These are phyloP conservation scores for Heloderma charlesbogerti DNA, from an alignment of 2,113 vertebrate genomes.

Conservation along the genomic window DNA sequence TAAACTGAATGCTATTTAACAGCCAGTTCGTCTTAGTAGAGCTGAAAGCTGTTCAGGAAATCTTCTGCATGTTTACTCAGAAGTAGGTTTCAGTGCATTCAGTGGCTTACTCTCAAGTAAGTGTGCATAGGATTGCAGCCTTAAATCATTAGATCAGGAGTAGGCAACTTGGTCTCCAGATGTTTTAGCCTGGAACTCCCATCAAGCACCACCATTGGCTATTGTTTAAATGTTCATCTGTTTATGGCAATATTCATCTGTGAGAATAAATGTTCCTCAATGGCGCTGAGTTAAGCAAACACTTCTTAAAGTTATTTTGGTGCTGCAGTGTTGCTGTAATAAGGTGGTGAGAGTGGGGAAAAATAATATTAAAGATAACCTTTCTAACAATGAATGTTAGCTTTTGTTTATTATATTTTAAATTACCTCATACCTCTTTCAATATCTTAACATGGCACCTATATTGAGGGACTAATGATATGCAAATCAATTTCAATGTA, in stretches of 20 bases:
- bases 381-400: neutral
- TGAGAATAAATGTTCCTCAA: neutral
- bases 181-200: no score
- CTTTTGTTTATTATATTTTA: neutral
- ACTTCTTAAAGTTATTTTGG: neutral
- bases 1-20: neutral
- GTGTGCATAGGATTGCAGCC: neutral
- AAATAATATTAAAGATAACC: neutral
- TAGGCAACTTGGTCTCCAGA: no score
- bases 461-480: neutral
- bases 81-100: neutral
- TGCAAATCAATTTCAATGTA: neutral
- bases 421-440: neutral
- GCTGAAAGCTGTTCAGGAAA: neutral
- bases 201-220: no score
- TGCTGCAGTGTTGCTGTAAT: neutral
- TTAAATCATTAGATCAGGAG: no score
- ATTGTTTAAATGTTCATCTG: neutral
- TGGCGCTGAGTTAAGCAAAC: neutral
- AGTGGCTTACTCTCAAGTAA: neutral
- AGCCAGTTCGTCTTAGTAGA: neutral
- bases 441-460: neutral
- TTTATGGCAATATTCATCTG: neutral
- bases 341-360: no score
- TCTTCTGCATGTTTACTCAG: neutral